A percentile compares a stretch with the other conserved stretches of the same genome.
phyloP scores from a whole-genome alignment of 1,140 invertebrate species.

The Epicauta chinensis region DNA sequence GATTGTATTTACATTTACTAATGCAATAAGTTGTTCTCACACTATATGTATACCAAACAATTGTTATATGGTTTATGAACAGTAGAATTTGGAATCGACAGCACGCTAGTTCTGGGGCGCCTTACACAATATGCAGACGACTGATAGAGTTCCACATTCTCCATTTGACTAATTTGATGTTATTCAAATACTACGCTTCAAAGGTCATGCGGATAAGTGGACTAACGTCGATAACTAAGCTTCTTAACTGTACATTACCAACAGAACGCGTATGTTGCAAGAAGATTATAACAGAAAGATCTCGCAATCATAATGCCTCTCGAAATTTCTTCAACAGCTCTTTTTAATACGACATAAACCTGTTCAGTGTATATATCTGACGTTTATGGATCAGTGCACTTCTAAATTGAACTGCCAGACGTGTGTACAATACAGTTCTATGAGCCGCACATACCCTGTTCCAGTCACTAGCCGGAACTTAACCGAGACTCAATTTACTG shows the following conservation, averaged over 20 bases:
- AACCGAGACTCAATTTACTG: slow-evolving; percentile 42
- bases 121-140: slow-evolving; percentile 2
- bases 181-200: slow-evolving; percentile 12
- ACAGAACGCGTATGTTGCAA: slow-evolving; percentile 15
- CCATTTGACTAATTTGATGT: slow-evolving; percentile 18
- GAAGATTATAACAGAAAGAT: slow-evolving; percentile 13
- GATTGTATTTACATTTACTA: too few relatives aligned
- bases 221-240: slow-evolving; percentile 12
- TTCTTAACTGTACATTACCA: slow-evolving; percentile 17
- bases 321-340: slow-evolving; percentile 19
- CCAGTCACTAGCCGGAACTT: slow-evolving; percentile 36
- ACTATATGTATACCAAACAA: too few relatives aligned
- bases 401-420: slow-evolving; percentile 33
- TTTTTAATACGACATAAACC: slow-evolving; percentile 24
- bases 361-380: slow-evolving; percentile 25
- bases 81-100: too few relatives aligned
- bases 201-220: slow-evolving; percentile 19
- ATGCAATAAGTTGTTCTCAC: too few relatives aligned
- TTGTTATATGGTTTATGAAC: too few relatives aligned
- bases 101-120: too few relatives aligned
- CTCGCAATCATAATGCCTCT: slow-evolving; percentile 18
- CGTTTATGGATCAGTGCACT: slow-evolving; percentile 32
- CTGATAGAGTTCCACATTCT: slow-evolving; percentile 17
- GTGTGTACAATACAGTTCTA: slow-evolving; percentile 32
- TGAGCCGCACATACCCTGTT: slow-evolving; percentile 28